phyloP scores from a whole-genome alignment of 1,140 invertebrate genomes.

The Lepidurus packardi region DNA sequence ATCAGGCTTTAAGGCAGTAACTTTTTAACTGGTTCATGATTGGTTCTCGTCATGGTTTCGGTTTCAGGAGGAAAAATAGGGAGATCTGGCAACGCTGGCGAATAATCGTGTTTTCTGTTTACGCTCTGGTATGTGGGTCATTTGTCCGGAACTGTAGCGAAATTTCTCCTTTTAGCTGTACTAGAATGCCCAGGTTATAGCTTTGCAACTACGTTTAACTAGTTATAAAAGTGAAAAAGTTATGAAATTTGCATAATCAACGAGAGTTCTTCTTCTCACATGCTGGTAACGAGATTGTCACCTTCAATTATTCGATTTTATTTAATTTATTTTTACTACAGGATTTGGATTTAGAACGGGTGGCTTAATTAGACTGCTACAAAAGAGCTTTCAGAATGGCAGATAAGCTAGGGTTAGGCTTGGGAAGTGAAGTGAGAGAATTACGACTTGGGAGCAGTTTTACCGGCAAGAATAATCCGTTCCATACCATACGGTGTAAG shows the following conservation, averaged over 20 bases:
- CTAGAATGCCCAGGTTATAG: neutral
- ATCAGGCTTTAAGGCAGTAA: no score
- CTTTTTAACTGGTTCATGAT: no score
- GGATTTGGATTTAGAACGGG: neutral
- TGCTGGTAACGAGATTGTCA: no score
- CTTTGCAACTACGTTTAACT: no score
- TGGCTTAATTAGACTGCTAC: neutral
- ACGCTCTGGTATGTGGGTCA: constrained; percentile 8
- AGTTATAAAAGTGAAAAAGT: no score
- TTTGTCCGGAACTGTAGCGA: constrained; percentile 2
- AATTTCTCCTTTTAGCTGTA: neutral
- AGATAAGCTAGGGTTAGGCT: constrained; percentile 65
- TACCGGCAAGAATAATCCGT: constrained; percentile 60
- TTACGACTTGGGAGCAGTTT: constrained; percentile 77
- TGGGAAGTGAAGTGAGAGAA: constrained; percentile 69
- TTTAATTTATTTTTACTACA: no score
- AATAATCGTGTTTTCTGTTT: neutral
- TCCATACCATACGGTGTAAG: constrained; percentile 84
- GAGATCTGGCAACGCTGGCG: neutral
- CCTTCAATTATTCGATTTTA: no score
- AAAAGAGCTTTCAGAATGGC: constrained; percentile 47
- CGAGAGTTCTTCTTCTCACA: no score
- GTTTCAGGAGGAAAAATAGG: neutral
- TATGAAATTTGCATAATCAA: no score
- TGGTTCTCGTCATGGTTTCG: no score